Evolutionary conservation across 2,113 vertebrate genomes (phyloP).

Genomic region (Lucifuga dentata): DNA sequence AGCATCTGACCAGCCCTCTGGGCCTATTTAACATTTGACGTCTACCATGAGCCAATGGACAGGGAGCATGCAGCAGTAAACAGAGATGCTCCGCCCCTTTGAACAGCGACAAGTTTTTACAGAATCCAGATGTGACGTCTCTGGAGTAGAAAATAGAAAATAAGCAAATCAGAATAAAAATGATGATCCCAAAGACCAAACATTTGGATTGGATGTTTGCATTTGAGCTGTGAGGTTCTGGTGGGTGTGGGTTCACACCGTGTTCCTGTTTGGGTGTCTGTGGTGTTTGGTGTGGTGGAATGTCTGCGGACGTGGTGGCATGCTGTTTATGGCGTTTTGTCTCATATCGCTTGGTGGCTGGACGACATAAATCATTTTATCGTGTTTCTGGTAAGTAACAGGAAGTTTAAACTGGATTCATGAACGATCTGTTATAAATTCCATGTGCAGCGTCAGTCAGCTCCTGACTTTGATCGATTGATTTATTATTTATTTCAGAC

Average conservation of each 20-base stretch:
- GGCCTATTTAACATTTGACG: slow-evolving; percentile 66
- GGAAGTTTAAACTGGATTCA: slow-evolving; percentile 24
- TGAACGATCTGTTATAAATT: slow-evolving; percentile 23
- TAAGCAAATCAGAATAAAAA: slow-evolving; percentile 11
- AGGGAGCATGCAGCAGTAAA: slow-evolving; percentile 2
- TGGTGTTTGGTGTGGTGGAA: slow-evolving; percentile 53
- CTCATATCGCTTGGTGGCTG: background rate
- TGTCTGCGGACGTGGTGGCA: slow-evolving; percentile 45
- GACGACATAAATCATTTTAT: slow-evolving; percentile 31
- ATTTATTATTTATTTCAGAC: too few species aligned
- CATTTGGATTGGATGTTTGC: slow-evolving; percentile 50
- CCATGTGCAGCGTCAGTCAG: slow-evolving; percentile 27
- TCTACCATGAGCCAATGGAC: slow-evolving; percentile 15
- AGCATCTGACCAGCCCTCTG: slow-evolving; percentile 50
- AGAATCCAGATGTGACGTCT: slow-evolving; percentile 46
- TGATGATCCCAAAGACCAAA: slow-evolving; percentile 74
- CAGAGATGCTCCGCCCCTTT: slow-evolving; percentile 35
- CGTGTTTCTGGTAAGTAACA: slow-evolving; percentile 40
- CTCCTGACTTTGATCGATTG: background rate
- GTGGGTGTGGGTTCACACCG: slow-evolving; percentile 38
- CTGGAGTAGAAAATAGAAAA: slow-evolving; percentile 46
- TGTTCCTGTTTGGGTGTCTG: slow-evolving; percentile 53
- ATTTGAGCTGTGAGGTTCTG: slow-evolving; percentile 28
- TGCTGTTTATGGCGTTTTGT: slow-evolving; percentile 39
- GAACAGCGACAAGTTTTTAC: slow-evolving; percentile 20